Evolutionary conservation across 1,140 invertebrate species (phyloP), one percentile per base, ranked within the genome.

Genomic region (Sycobia sp.): DNA sequence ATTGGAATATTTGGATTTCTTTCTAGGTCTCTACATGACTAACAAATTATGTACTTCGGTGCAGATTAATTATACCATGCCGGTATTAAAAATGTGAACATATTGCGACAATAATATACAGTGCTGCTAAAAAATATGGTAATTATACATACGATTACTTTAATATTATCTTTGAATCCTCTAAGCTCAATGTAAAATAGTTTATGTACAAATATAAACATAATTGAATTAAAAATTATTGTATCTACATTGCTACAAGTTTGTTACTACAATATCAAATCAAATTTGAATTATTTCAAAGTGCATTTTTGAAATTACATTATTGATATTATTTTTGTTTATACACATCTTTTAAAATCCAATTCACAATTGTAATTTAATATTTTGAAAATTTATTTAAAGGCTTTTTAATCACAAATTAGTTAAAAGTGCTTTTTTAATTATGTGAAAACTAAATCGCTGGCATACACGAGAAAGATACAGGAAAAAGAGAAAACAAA

Each of bases 71-170:
- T 27, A 39, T 47, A 62, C 47, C 60, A 56, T 62, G 60, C 51
- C 53, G 51, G 44, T 56, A 62, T 36, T 54, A 27, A 54, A 16
- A 36, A 36, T 34, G 60, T 62, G 60, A 62, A 49, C 56, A 56
- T 23, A 62, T 62, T 62, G 60, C 44, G 49, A 55, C 44, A 62
- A 55, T n/a, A n/a, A n/a, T 62, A 49, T 55, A 62, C 51, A 62
- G 60, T 62, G 53, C 60, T 55, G 27, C 60, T 62, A 55, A 55
- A 46, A n/a, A 62, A 62, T 62, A 62, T 62, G 60, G 60, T 62
- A 62, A 62, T 62, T 62, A 56, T 62, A 46, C n/a, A 62, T 62
- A 62, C 56, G 60, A 51, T 62, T 55, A 62, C 56, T 62, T 49
- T 62, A 46, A 38, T 34, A 39, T 47, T 25, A 62, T 34, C 53